Conservation (phyloP, 2,113 vertebrate genomes). For the Engystomops pustulosus region DNA sequence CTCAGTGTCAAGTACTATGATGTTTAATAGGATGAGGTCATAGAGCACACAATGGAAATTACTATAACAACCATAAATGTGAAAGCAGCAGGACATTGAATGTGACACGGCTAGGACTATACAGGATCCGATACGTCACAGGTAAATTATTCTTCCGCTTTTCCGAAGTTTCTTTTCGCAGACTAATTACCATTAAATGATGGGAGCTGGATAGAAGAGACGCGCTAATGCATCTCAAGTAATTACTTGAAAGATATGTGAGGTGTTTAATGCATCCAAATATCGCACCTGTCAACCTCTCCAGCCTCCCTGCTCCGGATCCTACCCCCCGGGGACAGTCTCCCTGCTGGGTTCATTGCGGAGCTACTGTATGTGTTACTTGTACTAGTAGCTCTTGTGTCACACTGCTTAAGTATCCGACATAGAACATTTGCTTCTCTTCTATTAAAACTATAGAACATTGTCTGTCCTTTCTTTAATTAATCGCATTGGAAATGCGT, state of each 20-base stretch:
- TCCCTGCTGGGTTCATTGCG: constrained; percentile 19
- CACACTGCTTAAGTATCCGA: neutral
- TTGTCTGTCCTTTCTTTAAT: too few species aligned
- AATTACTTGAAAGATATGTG: constrained; percentile 50
- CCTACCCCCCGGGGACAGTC: constrained; percentile 17
- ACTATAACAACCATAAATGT: neutral
- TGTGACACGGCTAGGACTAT: neutral
- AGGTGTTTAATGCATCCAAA: constrained; percentile 54
- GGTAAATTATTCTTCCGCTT: constrained; percentile 21
- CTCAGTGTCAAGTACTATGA: neutral
- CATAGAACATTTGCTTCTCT: neutral
- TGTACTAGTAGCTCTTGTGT: neutral
- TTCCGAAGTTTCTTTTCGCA: constrained; percentile 6
- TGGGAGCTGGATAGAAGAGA: constrained; percentile 27
- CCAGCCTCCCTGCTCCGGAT: neutral
- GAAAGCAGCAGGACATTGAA: neutral
- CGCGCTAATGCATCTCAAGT: constrained; percentile 49
- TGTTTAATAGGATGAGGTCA: too few species aligned
- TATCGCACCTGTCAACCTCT: constrained; percentile 46
- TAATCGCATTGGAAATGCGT: too few species aligned
- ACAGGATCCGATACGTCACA: neutral
- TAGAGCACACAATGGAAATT: neutral
- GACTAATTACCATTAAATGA: constrained; percentile 55
- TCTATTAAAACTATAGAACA: too few species aligned
- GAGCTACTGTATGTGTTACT: neutral